These are phyloP conservation scores for Peromyscus eremicus DNA, from an alignment of 2,797 vertebrate genomes.

Conservation along the genomic window DNA sequence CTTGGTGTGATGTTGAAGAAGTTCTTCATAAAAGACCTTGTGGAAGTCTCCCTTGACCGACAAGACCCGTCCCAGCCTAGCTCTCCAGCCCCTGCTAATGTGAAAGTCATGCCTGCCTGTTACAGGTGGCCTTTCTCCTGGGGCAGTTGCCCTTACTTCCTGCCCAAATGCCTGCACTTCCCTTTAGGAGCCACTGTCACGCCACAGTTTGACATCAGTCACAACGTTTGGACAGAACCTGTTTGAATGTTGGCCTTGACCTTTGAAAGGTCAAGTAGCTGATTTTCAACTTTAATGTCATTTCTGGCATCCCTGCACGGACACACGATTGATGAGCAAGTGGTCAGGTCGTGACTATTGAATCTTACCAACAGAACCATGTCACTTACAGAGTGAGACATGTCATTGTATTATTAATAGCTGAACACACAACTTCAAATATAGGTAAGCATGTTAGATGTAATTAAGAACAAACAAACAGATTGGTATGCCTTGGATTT, in stretches of 20 bases:
- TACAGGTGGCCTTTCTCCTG: not conserved
- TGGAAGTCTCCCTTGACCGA: not conserved
- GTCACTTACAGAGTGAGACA: not conserved
- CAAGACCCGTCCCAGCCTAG: not conserved
- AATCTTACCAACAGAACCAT: not conserved
- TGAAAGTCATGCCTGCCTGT: not conserved
- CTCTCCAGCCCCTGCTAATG: not conserved
- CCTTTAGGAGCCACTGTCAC: not conserved
- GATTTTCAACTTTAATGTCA: not conserved
- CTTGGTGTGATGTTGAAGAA: not conserved
- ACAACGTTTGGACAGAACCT: not conserved
- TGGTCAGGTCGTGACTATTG: not conserved
- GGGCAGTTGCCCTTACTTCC: not conserved
- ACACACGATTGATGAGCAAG: not conserved
- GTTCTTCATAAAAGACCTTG: not conserved
- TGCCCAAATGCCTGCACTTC: not conserved
- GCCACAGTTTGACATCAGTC: not conserved
- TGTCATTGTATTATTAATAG: not conserved
- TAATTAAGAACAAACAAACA: conserved; percentile 8
- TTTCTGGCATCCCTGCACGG: not conserved
- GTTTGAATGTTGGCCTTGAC: not conserved
- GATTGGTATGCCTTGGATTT: conserved; percentile 45
- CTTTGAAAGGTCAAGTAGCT: not conserved
- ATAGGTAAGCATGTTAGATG: not conserved
- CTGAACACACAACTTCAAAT: conserved; percentile 23